Base-by-base conservation (phyloP, 2,113 vertebrate species). In the Agapornis roseicollis region DNA sequence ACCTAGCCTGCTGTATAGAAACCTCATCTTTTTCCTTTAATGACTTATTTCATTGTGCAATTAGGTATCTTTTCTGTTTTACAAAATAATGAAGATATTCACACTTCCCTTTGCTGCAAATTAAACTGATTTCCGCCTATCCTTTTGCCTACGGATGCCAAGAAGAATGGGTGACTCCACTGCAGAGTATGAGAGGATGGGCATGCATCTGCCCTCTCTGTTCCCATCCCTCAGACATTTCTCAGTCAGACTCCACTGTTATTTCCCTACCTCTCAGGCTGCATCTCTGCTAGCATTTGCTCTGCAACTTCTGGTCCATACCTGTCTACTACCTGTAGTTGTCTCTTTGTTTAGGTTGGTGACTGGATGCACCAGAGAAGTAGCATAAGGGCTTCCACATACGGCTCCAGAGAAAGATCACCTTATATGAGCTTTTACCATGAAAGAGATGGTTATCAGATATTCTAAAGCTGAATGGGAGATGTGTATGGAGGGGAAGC, bases 91-190 rank as follows among this genome's bases (percentile, higher is more conserved):
- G 46, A 63, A 46, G 42, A 35, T 52, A 23, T 24, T 88, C 27
- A 33, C 47, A 33, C 19, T 89, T 68, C 27, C 10, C 6, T 33
- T 44, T 69, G 14, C 71, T 82, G 39, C 31, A 63, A 31, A 69
- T 52, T 24, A 29, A 74, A 42, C 49, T 0, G 0, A 58, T 53
- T 74, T 79, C 37, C 56, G 35, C 31, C 50, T 41, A 17, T 31
- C 13, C 53, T 55, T 66, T 13, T 83, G 72, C 39, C 44, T 52
- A 22, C 0, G 6, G 39, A 17, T 1, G 2, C 24, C 0, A 17
- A 61, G 64, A 65, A 28, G 16, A n/a, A 70, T 46, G 24, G 55
- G 35, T 24, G 33, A 20, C 17, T 85, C 39, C 9, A 6, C 14
- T 1, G 9, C 28, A 31, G 71, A 41, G 24, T 27, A 24, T 10